These are phyloP conservation scores for Drosophila tropicalis DNA, from an alignment of 1,140 invertebrate species.

Conservation along the genomic window DNA sequence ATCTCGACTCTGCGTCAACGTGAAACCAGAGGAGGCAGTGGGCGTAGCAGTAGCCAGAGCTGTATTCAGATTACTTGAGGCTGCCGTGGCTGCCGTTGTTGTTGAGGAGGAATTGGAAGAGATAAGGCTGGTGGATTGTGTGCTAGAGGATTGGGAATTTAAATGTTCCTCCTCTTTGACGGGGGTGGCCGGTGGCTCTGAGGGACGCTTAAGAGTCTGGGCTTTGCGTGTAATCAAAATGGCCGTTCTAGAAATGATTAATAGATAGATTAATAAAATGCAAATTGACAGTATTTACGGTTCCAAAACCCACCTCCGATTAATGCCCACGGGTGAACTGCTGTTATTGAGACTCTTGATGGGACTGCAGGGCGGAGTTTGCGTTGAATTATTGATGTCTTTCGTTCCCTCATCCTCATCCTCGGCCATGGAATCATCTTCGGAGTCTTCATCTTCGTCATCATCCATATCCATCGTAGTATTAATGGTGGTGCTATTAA, in stretches of 20 bases:
- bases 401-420: constrained; percentile 61
- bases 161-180: constrained; percentile 83
- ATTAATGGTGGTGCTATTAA: constrained; percentile 67
- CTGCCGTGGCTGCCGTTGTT: constrained; percentile 82
- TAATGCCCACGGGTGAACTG: constrained; percentile 87
- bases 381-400: constrained; percentile 60
- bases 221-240: constrained; percentile 92
- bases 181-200: constrained; percentile 72
- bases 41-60: constrained; percentile 40
- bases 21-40: constrained; percentile 43
- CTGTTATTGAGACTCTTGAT: constrained; percentile 81
- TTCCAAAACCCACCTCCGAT: constrained; percentile 84
- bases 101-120: constrained; percentile 51
- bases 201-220: constrained; percentile 84
- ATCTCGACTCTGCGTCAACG: constrained; percentile 48
- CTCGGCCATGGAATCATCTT: constrained; percentile 83
- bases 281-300: neutral
- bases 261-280: neutral
- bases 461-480: constrained; percentile 73
- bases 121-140: constrained; percentile 83
- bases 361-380: constrained; percentile 81
- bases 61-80: constrained; percentile 57
- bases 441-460: constrained; percentile 72
- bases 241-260: constrained; percentile 86
- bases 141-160: constrained; percentile 72